Evolutionary conservation across 1,140 invertebrate genomes (phyloP), one percentile per base, ranked within the genome.

Genomic region (Proales similis): DNA sequence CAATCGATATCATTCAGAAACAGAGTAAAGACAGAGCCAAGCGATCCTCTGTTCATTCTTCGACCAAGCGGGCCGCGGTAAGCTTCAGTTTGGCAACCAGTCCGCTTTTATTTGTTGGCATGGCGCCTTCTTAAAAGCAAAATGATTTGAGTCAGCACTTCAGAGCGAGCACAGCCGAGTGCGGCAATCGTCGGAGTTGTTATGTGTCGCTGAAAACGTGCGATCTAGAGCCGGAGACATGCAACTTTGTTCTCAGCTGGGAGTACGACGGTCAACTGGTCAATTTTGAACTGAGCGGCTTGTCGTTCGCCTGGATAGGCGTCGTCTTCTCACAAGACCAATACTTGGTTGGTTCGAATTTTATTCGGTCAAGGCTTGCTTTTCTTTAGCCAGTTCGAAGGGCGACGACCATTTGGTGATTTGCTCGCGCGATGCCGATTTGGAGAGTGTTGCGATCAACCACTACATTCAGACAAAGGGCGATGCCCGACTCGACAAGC

Each of bases 191-290:
- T 29, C 27, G 24, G 30, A 57, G 51, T 24, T 57, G 51, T 42
- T 57, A 57, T 57, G 51, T 57, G 9, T 57, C 51, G 14, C 19
- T 57, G 12, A 39, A 57, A 1, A 57, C 51, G 19, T 57, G 51
- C 24, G 51, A 57, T n/a, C 17, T 57, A 19, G 51, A 57, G 29
- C 51, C 51, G 4, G 45, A 57, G 20, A 57, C 51, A 26, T 57
- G 51, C 27, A 57, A 57, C 20, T 57, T 57, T 20, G 51, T 57
- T 57, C 36, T 57, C 19, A 57, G 36, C 20, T 57, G 51, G 51
- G 51, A 57, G 30, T 57, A 43, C 20, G 51, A 57, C 32, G 51
- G 51, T 42, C 19, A 57, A 57, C 45, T 42, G 6, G 17, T 57
- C 19, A 57, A 57, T 42, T 57, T 29, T 17, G 51, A 57, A 14